Percentiles rank a stretch among this genome's conserved stretches.
Conservation (phyloP, 1,140 invertebrate species). For the Sycophila sp. region DNA sequence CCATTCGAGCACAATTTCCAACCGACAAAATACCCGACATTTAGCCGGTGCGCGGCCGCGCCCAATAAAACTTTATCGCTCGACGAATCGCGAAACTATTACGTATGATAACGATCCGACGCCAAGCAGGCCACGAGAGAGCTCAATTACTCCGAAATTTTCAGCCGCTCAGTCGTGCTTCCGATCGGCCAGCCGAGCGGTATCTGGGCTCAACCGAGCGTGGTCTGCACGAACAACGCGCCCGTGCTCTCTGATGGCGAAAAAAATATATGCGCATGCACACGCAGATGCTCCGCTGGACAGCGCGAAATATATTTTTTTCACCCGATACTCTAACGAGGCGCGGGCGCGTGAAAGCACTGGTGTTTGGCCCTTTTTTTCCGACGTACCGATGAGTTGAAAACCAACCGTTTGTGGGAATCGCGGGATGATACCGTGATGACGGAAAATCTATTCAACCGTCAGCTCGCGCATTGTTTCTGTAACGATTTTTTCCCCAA, state of each 20-base stretch:
- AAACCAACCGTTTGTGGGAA: too few relatives aligned
- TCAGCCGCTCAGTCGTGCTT: background rate
- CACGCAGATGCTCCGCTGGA: too few relatives aligned
- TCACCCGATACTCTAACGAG: slow-evolving; percentile 7
- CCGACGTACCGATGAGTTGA: background rate
- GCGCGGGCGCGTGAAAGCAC: background rate
- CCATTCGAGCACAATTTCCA: too few relatives aligned
- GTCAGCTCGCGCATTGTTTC: too few relatives aligned
- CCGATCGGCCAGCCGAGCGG: background rate
- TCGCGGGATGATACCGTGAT: too few relatives aligned
- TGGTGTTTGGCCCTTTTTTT: background rate
- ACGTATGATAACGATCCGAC: background rate
- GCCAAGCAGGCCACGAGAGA: background rate
- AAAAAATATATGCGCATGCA: too few relatives aligned
- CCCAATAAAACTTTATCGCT: slow-evolving; percentile 18
- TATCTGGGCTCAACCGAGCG: too few relatives aligned
- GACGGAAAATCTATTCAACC: too few relatives aligned
- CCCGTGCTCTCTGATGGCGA: background rate
- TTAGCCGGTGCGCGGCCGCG: background rate
- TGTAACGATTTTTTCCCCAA: too few relatives aligned
- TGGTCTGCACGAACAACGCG: too few relatives aligned
- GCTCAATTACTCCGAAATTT: background rate
- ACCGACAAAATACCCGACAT: too few relatives aligned
- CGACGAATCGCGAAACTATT: slow-evolving; percentile 25
- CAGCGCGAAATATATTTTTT: background rate